Conservation (phyloP, 1,140 invertebrate genomes). For the Schlechtendalia chinensis region DNA sequence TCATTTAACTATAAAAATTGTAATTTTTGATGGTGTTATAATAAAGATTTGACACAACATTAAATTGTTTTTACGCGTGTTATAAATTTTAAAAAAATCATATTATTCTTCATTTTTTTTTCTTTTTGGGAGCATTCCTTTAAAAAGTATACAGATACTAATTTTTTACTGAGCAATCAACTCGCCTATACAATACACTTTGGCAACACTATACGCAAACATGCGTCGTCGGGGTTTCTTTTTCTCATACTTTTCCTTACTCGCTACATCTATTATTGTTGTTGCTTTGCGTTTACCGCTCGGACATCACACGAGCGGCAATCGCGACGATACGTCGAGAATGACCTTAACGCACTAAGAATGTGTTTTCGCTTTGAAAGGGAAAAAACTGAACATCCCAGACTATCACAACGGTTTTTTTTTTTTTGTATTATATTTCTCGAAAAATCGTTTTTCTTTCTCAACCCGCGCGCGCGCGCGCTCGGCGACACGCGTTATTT, state of each 20-base stretch:
- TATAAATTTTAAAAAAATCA: too few species aligned
- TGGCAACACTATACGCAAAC: too few species aligned
- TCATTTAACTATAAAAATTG: too few species aligned
- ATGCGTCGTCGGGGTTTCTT: background rate
- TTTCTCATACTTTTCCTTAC: constrained; percentile 1
- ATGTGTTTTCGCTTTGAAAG: constrained; percentile 30
- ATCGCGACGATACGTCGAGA: background rate
- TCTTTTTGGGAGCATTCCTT: too few species aligned
- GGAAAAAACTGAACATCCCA: constrained; percentile 10
- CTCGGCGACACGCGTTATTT: constrained; percentile 1
- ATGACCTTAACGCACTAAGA: constrained; percentile 33
- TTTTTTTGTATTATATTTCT: constrained; percentile 7
- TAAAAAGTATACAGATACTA: too few species aligned
- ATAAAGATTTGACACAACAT: too few species aligned
- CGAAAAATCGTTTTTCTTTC: constrained; percentile 41
- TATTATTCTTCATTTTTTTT: too few species aligned
- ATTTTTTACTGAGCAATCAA: too few species aligned
- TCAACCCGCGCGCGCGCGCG: background rate
- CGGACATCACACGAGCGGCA: background rate
- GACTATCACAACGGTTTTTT: background rate
- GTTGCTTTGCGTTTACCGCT: background rate
- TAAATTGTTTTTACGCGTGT: too few species aligned
- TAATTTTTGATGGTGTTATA: too few species aligned
- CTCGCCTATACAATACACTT: too few species aligned
- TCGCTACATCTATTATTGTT: background rate